Conservation (phyloP, 30 jellyfish, hydroid and myxozoan species). For the Aurelia sp. region DNA sequence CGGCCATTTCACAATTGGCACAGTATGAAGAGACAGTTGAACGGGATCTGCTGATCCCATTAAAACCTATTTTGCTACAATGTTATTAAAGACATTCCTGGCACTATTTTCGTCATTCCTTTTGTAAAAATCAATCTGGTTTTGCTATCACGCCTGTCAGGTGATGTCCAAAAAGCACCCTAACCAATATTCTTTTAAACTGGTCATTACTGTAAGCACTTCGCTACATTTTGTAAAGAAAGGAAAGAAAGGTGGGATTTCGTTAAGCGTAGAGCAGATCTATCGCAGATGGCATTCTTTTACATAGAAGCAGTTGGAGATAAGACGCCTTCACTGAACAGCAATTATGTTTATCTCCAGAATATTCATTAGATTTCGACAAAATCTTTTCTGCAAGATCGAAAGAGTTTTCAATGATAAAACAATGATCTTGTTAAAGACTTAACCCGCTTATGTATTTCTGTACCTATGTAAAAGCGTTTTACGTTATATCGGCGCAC, state of each 20-base stretch:
- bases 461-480: constrained; percentile 84
- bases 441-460: constrained; percentile 82
- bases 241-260: constrained; percentile 57
- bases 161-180: constrained; percentile 27
- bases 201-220: constrained; percentile 40
- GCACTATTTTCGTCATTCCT: constrained; percentile 1
- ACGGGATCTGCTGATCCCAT: too few species aligned
- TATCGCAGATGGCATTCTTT: constrained; percentile 69
- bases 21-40: too few species aligned
- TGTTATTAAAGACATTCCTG: too few species aligned
- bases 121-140: constrained; percentile 21
- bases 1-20: too few species aligned
- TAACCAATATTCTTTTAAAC: constrained; percentile 43
- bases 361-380: constrained; percentile 78
- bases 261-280: constrained; percentile 53
- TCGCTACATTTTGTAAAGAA: constrained; percentile 61
- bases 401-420: constrained; percentile 76
- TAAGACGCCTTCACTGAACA: constrained; percentile 67
- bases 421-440: constrained; percentile 80
- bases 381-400: constrained; percentile 80
- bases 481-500: constrained; percentile 49
- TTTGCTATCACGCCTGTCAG: constrained; percentile 56
- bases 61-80: too few species aligned
- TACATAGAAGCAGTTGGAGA: constrained; percentile 54
- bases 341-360: constrained; percentile 77